Conservation (phyloP, 2,888 invertebrate genomes). For the Eupithecia centaureata region DNA sequence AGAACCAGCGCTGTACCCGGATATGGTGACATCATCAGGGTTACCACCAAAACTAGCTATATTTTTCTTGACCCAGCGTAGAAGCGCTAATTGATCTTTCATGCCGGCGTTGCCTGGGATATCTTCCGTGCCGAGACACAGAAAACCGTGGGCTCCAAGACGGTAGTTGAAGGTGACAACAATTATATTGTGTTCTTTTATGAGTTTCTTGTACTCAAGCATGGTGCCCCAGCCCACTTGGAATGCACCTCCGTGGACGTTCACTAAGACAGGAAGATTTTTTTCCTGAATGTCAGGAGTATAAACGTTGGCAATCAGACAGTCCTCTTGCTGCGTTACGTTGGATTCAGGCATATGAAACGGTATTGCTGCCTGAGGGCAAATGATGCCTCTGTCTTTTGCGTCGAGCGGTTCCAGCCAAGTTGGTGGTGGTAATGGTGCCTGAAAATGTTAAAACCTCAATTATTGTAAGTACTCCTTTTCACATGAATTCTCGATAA, state of each 20-base stretch:
- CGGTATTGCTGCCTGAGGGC: neutral
- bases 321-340: slow-evolving; percentile 57
- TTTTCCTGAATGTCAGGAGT: slow-evolving; percentile 56
- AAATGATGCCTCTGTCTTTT: slow-evolving; percentile 9
- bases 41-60: slow-evolving; percentile 66
- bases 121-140: slow-evolving; percentile 64
- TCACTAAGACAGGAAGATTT: slow-evolving; percentile 51
- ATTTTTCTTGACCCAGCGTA: slow-evolving; percentile 62
- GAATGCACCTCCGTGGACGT: slow-evolving; percentile 54
- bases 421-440: slow-evolving; percentile 49
- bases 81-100: slow-evolving; percentile 66
- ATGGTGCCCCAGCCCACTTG: slow-evolving; percentile 42
- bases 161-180: slow-evolving; percentile 64
- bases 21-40: slow-evolving; percentile 63
- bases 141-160: slow-evolving; percentile 59
- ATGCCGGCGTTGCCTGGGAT: slow-evolving; percentile 69
- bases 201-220: slow-evolving; percentile 52
- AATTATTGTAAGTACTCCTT: no score
- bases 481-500: no score
- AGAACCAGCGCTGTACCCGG: slow-evolving; percentile 64
- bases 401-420: slow-evolving; percentile 11
- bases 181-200: slow-evolving; percentile 52
- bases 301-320: slow-evolving; percentile 63
- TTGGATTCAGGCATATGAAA: neutral
- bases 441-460: no score